phyloP scores from a whole-genome alignment of 2,888 invertebrate species.

The Microdon myrmicae region DNA sequence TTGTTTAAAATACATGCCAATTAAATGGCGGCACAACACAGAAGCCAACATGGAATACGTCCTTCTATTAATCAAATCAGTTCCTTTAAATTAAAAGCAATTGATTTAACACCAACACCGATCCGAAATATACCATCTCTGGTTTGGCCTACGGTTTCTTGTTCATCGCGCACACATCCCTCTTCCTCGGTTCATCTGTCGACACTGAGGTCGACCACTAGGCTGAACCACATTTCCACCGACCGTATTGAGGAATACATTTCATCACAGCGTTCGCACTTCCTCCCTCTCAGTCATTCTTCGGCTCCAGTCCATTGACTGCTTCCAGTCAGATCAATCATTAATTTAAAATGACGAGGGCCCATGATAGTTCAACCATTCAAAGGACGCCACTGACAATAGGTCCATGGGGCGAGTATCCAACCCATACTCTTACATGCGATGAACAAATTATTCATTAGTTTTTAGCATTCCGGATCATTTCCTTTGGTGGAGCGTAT shows the following conservation, averaged over 20 bases:
- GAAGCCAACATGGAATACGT: no score
- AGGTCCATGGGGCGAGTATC: constrained; percentile 25
- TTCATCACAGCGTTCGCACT: constrained; percentile 8
- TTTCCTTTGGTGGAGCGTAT: constrained; percentile 30
- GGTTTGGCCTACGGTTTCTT: constrained; percentile 42
- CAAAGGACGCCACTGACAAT: no score
- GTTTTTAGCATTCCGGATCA: constrained; percentile 48
- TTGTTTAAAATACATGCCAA: no score
- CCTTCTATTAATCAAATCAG: constrained; percentile 61
- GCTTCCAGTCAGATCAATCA: constrained; percentile 44
- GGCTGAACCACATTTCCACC: constrained; percentile 40
- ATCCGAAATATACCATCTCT: constrained; percentile 46
- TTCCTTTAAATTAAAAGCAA: constrained; percentile 59
- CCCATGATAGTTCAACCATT: constrained; percentile 27
- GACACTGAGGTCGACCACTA: constrained; percentile 19
- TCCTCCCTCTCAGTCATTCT: constrained; percentile 9
- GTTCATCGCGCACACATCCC: constrained; percentile 31
- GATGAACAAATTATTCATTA: constrained; percentile 51
- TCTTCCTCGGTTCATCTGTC: background rate
- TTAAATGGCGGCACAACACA: no score
- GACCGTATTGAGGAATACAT: constrained; percentile 24
- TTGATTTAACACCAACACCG: constrained; percentile 58
- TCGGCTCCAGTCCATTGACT: constrained; percentile 13
- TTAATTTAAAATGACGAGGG: constrained; percentile 28
- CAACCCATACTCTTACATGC: constrained; percentile 4